Evolutionary conservation across 2,113 vertebrate genomes (phyloP), one percentile per base, ranked within the genome.

Genomic region (Sterna hirundo): DNA sequence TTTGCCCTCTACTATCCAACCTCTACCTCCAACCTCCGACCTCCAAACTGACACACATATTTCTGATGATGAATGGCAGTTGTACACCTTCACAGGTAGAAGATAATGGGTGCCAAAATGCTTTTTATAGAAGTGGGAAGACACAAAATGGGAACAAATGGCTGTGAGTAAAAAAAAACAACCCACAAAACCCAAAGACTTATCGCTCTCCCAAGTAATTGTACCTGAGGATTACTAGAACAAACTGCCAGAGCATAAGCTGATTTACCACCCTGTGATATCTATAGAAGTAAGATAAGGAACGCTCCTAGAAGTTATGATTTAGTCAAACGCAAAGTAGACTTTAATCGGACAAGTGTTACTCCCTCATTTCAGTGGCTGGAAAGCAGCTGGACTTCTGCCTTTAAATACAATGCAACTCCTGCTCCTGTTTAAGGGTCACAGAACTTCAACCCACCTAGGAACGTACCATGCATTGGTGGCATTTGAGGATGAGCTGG

Each of bases 391-490:
- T 90, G 88, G 29, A n/a, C 13, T 57, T 47, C 70, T 69, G 44
- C 26, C 14, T 85, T 52, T 68, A 34, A 68, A 85, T 54, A 8
- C 7, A 54, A 17, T 18, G 11, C 19, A 82, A 38, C 15, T 87
- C 10, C 42, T 77, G 34, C 54, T 90, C 16, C 64, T 54, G 29
- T 30, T 36, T 3, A 3, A 42, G 30, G 21, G 9, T 71, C 57
- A 49, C 44, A 85, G 46, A 25, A 5, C 51, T 62, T 13, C 60
- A 42, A 16, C 19, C 9, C 54, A 12, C 32, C 15, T 0, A 32
- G 42, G n/a, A 55, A 32, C 0, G 1, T 4, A 1, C 9, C 4
- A 0, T 2, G 30, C 0, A 0, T 3, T 58, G 42, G 32, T 80
- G 40, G 5, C 19, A 5, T 32, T 34, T 36, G 21, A 75, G 11